Percentiles rank a stretch among this genome's conserved stretches.
These are phyloP conservation scores for Heliconius eleuchia DNA, from an alignment of 1,140 invertebrate species.

Conservation along the genomic window DNA sequence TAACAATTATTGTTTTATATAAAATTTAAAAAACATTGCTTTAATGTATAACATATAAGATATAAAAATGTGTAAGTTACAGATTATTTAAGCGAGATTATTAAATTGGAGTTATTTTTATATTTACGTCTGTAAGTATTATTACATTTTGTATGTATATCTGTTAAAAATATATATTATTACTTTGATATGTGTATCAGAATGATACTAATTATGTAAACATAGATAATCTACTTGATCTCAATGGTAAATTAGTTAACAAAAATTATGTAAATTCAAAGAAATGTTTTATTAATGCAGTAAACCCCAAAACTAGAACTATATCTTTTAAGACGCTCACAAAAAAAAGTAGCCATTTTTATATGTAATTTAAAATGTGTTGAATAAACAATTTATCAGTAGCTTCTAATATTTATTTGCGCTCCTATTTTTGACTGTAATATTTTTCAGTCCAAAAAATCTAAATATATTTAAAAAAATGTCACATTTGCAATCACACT, in stretches of 20 bases:
- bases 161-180: slow-evolving; percentile 35
- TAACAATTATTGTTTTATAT: slow-evolving; percentile 28
- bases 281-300: slow-evolving; percentile 20
- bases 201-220: slow-evolving; percentile 45
- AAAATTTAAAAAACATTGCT: slow-evolving; percentile 35
- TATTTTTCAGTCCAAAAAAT: too few species aligned
- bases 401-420: slow-evolving; percentile 27
- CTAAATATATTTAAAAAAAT: too few species aligned
- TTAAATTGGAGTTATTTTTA: slow-evolving; percentile 57
- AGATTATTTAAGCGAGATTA: slow-evolving; percentile 58
- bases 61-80: slow-evolving; percentile 46
- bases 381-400: slow-evolving; percentile 63
- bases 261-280: slow-evolving; percentile 28
- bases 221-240: slow-evolving; percentile 52
- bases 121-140: slow-evolving; percentile 53
- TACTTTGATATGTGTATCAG: slow-evolving; percentile 43
- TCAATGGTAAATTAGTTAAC: slow-evolving; percentile 53
- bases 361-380: slow-evolving; percentile 66
- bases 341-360: slow-evolving; percentile 32
- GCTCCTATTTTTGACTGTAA: not conserved
- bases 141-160: slow-evolving; percentile 48
- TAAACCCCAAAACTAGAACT: slow-evolving; percentile 22
- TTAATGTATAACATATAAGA: slow-evolving; percentile 45
- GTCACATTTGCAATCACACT: too few species aligned
- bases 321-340: slow-evolving; percentile 21